These are phyloP conservation scores for Siniperca undulata DNA, from an alignment of 2,797 vertebrate genomes.

Conservation along the genomic window DNA sequence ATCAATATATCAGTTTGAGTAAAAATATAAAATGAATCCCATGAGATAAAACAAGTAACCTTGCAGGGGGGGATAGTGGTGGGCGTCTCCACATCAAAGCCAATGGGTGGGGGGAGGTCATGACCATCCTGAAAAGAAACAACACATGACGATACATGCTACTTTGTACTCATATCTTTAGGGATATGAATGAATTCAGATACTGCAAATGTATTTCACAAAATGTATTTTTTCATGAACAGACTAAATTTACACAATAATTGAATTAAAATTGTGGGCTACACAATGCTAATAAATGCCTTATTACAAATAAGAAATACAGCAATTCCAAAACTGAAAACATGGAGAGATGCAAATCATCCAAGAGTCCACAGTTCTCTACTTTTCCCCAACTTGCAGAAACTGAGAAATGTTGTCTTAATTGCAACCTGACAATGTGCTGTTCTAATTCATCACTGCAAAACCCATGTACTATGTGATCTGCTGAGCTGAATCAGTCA, in stretches of 20 bases:
- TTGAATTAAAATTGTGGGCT: neutral
- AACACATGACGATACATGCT: neutral
- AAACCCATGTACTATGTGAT: neutral
- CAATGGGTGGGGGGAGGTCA: constrained; percentile 91
- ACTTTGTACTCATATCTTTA: neutral
- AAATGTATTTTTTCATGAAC: neutral
- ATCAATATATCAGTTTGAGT: neutral
- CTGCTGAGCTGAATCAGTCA: neutral
- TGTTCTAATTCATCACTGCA: neutral
- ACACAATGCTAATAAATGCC: neutral
- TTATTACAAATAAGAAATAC: neutral
- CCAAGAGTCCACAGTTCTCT: no score
- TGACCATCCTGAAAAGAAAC: constrained; percentile 87
- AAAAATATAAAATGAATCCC: neutral
- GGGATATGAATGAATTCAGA: neutral
- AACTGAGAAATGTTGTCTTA: no score
- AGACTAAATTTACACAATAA: neutral
- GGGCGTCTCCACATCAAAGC: constrained; percentile 91
- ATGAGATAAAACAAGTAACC: constrained; percentile 59
- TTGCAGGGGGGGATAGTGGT: constrained; percentile 90
- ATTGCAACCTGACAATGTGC: neutral
- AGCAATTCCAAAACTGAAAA: no score
- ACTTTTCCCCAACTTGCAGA: neutral
- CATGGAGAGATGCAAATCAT: no score
- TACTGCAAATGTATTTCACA: neutral